phyloP scores from a whole-genome alignment of 2,797 vertebrate species.

The Alectoris magna region DNA sequence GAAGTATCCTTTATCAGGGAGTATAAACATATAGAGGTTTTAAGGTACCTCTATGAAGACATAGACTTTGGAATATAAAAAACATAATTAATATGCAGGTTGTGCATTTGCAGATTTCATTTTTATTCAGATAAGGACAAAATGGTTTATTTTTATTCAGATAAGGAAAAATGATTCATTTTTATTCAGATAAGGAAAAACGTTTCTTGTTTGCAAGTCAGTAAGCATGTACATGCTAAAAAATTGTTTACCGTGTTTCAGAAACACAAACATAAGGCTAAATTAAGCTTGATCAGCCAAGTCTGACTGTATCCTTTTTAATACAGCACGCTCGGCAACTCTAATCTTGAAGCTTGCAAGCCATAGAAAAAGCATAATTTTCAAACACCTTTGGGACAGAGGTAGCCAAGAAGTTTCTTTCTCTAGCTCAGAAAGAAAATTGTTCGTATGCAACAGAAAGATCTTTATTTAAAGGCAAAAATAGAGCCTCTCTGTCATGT shows the following conservation, averaged over 20 bases:
- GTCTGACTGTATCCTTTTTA: slow-evolving; percentile 63
- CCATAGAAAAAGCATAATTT: slow-evolving; percentile 55
- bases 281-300: slow-evolving; percentile 65
- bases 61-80: slow-evolving; percentile 10
- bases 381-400: slow-evolving; percentile 52
- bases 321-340: slow-evolving; percentile 6
- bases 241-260: slow-evolving; percentile 66
- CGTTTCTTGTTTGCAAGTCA: slow-evolving; percentile 45
- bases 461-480: slow-evolving; percentile 62
- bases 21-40: not conserved
- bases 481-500: slow-evolving; percentile 59
- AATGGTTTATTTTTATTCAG: slow-evolving; percentile 23
- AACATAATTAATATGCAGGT: slow-evolving; percentile 17
- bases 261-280: slow-evolving; percentile 65
- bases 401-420: slow-evolving; percentile 40
- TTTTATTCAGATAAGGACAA: slow-evolving; percentile 8
- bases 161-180: not conserved
- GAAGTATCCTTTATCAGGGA: not conserved
- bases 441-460: slow-evolving; percentile 50
- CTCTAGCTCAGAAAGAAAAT: slow-evolving; percentile 47
- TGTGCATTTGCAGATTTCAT: slow-evolving; percentile 28
- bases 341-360: slow-evolving; percentile 32
- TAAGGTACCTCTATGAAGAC: not conserved
- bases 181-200: slow-evolving; percentile 30
- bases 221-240: slow-evolving; percentile 53